Base-by-base conservation (phyloP, 2,888 invertebrate species). In the Oscheius sp. region DNA sequence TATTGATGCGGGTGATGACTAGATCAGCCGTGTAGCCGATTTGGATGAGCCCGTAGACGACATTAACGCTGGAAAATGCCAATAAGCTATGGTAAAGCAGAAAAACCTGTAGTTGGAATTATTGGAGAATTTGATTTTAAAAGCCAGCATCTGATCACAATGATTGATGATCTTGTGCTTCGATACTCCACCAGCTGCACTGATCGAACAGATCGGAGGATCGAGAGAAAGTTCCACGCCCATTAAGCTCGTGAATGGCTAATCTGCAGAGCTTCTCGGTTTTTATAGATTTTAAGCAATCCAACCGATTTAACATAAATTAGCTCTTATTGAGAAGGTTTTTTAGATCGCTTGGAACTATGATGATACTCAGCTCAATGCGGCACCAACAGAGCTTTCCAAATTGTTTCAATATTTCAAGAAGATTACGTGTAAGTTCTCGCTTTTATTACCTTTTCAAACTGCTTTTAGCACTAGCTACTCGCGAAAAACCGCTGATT, bases 401-500 rank as follows among this genome's bases (percentile, higher is more conserved):
- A 96, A 96, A 0, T 89, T 97, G 39, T 95, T 95, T 5, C 95
- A 95, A 0, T 93, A 96, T 88, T 95, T 97, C 89, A 97, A 97
- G 88, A 93, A 61, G n/a, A 61, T 61, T 20, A 29, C 45, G 12
- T 15, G 61, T 61, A 27, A 8, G 39, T 23, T 23, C 3, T 8
- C 12, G 46, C 46, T 29, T 5, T 25, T 53, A 20, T 53, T 53
- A 8, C 33, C 15, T 53, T 10, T 58, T 34, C 37, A 6, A 12
- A 33, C 15, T 34, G 6, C 90, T 97, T 52, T 88, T 96, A 70
- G 92, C 93, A 6, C 90, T 92, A 87, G 94, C 94, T 0, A 92
- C 91, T 0, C 88, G 90, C 73, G 92, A 93, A 80, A 93, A 94
- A 81, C 96, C 96, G 0, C 89, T 97, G 50, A 90, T 95, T 0